Evolutionary conservation across 2,113 vertebrate species (phyloP).

Genomic region (Entosphenus tridentatus): DNA sequence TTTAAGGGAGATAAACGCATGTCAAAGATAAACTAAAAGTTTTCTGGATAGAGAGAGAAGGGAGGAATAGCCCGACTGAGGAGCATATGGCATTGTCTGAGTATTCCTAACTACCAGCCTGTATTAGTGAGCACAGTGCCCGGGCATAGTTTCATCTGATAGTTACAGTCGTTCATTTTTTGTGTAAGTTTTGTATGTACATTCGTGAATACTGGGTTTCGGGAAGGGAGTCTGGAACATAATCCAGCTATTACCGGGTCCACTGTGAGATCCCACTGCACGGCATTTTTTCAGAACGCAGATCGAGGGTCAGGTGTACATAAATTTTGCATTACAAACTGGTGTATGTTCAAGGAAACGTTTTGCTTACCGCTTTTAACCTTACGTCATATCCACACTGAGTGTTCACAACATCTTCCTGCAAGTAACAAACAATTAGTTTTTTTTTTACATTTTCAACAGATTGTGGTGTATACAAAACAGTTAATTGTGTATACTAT

Average conservation of each 20-base stretch:
- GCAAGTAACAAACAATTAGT: not conserved
- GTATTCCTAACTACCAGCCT: not conserved
- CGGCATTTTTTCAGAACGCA: not conserved
- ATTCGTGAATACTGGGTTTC: not conserved
- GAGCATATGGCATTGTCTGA: not conserved
- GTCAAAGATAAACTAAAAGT: not conserved
- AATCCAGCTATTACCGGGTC: no score
- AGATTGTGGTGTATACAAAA: no score
- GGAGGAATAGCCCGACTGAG: not conserved
- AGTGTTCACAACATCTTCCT: slow-evolving; percentile 65
- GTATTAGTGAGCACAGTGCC: not conserved
- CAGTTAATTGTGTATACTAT: no score
- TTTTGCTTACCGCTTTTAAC: slow-evolving; percentile 33
- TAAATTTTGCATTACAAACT: not conserved
- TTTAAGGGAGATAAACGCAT: not conserved
- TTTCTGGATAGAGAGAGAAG: not conserved
- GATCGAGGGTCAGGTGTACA: not conserved
- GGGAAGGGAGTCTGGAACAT: not conserved
- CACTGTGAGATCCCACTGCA: not conserved
- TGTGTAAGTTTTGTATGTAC: not conserved
- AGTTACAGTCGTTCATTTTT: not conserved
- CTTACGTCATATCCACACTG: slow-evolving; percentile 70
- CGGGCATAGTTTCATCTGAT: not conserved
- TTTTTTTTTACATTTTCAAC: no score
- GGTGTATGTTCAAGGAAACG: not conserved